Conservation (phyloP, 2,113 vertebrate species). For the Erpornis zantholeuca region DNA sequence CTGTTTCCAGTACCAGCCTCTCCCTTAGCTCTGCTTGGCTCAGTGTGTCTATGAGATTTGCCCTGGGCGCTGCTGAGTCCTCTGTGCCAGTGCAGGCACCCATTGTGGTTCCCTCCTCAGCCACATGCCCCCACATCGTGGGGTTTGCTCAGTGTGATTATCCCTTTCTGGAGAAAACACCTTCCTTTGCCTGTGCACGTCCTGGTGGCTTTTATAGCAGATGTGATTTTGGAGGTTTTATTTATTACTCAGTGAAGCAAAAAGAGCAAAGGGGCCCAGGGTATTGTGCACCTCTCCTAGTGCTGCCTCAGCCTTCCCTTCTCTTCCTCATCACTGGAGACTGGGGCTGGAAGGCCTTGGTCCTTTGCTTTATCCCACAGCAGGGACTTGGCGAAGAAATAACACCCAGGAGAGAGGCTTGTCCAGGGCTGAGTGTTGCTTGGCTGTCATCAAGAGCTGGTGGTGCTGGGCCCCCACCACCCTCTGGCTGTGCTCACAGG, state of each 20-base stretch:
- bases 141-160: not conserved
- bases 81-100: not conserved
- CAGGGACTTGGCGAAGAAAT: not conserved
- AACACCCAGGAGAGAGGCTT: not conserved
- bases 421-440: not conserved
- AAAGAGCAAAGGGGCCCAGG: not conserved
- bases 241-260: not conserved
- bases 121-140: rapidly evolving
- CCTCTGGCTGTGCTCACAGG: not conserved
- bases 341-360: not conserved
- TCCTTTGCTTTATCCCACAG: not conserved
- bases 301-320: not conserved
- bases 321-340: not conserved
- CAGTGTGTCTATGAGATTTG: not conserved
- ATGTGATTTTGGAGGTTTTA: not conserved
- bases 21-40: not conserved
- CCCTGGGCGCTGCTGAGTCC: not conserved
- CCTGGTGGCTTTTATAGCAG: not conserved
- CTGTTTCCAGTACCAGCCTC: not conserved
- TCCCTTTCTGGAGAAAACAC: not conserved
- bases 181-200: not conserved
- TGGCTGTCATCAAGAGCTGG: not conserved
- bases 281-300: not conserved
- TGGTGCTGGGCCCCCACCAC: not conserved
- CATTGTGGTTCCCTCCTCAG: not conserved